These are phyloP conservation scores for Chrysaora quinquecirrha DNA, from an alignment of 30 jellyfish, hydroid and myxozoan genomes.

Conservation along the genomic window DNA sequence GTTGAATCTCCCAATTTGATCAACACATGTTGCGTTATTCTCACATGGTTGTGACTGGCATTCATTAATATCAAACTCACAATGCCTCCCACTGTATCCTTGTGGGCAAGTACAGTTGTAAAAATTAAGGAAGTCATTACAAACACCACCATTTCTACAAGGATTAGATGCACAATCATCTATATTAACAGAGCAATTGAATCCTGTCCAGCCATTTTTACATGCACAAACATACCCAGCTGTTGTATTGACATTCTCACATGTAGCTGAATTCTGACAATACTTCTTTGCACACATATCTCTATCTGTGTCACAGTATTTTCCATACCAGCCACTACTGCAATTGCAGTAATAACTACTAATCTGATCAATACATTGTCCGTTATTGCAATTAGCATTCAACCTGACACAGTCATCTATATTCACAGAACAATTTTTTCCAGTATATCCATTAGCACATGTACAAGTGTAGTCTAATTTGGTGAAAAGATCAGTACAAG, in stretches of 20 bases:
- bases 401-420: constrained; percentile 65
- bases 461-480: constrained; percentile 74
- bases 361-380: constrained; percentile 78
- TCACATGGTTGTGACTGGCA: constrained; percentile 75
- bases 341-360: constrained; percentile 80
- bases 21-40: constrained; percentile 70
- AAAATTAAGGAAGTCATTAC: constrained; percentile 62
- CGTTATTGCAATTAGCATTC: constrained; percentile 78
- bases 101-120: constrained; percentile 66
- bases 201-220: constrained; percentile 66
- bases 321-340: constrained; percentile 71
- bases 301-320: constrained; percentile 55
- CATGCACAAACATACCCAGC: constrained; percentile 60
- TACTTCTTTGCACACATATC: constrained; percentile 56
- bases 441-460: constrained; percentile 78
- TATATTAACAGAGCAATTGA: constrained; percentile 44
- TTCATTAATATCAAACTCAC: constrained; percentile 65
- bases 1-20: constrained; percentile 37
- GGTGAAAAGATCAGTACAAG: constrained; percentile 65
- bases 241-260: constrained; percentile 61
- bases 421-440: constrained; percentile 65
- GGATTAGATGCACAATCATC: constrained; percentile 77
- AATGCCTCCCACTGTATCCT: constrained; percentile 70
- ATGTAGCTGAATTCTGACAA: constrained; percentile 57
- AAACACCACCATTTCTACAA: constrained; percentile 64